Evolutionary conservation across 2,113 vertebrate species (phyloP).

Genomic region (Ailurus styani): DNA sequence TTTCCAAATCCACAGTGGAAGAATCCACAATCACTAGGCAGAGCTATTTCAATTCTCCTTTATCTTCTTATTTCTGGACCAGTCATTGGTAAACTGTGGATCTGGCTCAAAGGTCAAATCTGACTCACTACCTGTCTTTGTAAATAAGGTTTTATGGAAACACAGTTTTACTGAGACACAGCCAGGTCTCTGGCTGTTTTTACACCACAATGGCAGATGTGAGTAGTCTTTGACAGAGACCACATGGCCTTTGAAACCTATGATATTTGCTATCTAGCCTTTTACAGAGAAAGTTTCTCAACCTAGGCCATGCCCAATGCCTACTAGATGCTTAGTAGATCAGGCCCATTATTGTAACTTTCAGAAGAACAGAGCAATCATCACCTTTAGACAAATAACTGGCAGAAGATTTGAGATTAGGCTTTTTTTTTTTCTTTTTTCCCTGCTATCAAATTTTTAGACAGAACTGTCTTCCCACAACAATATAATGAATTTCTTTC

Average conservation of each 20-base stretch:
- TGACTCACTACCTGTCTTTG: background rate
- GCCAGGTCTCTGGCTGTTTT: background rate
- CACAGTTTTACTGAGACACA: background rate
- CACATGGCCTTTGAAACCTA: background rate
- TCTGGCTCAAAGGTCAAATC: background rate
- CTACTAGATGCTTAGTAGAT: background rate
- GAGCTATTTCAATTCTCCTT: background rate
- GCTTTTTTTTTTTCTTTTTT: background rate
- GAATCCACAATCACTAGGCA: background rate
- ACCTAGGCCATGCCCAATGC: background rate
- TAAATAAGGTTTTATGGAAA: background rate
- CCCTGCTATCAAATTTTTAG: background rate
- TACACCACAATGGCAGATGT: background rate
- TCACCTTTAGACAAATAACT: background rate
- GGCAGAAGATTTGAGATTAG: background rate
- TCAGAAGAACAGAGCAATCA: background rate
- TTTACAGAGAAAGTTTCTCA: background rate
- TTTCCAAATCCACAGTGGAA: background rate
- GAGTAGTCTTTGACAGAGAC: background rate
- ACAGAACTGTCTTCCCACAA: background rate
- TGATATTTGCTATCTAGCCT: background rate
- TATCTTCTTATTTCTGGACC: background rate
- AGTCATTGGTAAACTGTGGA: background rate
- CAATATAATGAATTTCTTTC: background rate
- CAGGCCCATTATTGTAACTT: background rate